These are phyloP conservation scores for Forbesichthys agassizii DNA, from an alignment of 2,113 vertebrate species.

Conservation along the genomic window DNA sequence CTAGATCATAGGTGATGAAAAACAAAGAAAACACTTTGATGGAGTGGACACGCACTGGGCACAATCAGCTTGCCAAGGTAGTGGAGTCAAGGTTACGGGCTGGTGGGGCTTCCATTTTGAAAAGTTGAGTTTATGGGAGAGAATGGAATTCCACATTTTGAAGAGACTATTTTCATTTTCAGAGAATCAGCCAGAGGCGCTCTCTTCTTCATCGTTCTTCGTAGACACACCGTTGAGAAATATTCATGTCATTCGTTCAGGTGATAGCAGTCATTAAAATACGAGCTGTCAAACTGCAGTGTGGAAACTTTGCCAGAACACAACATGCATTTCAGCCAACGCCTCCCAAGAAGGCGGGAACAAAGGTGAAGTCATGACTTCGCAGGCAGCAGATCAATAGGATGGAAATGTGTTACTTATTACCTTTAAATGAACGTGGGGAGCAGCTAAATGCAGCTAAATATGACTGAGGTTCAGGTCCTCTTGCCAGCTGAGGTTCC, in stretches of 20 bases:
- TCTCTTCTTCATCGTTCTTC: slow-evolving; percentile 9
- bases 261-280: slow-evolving; percentile 48
- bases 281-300: slow-evolving; percentile 37
- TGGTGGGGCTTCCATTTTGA: not conserved
- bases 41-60: slow-evolving; percentile 46
- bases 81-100: too few relatives aligned
- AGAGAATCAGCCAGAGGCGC: slow-evolving; percentile 31
- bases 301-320: slow-evolving; percentile 36
- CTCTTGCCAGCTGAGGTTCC: not conserved
- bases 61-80: slow-evolving; percentile 30
- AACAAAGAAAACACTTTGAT: slow-evolving; percentile 49
- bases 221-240: slow-evolving; percentile 32
- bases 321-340: slow-evolving; percentile 39
- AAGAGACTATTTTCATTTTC: slow-evolving; percentile 17
- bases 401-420: slow-evolving; percentile 19
- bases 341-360: slow-evolving; percentile 25
- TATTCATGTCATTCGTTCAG: slow-evolving; percentile 40
- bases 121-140: slow-evolving; percentile 8
- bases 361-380: slow-evolving; percentile 9
- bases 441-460: slow-evolving; percentile 24
- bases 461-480: slow-evolving; percentile 19
- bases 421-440: slow-evolving; percentile 11
- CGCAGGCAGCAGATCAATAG: slow-evolving; percentile 46
- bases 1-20: slow-evolving; percentile 51
- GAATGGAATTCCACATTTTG: slow-evolving; percentile 6